Evolutionary conservation across 2,113 vertebrate species (phyloP).

Genomic region (Planiliza haematocheilus): DNA sequence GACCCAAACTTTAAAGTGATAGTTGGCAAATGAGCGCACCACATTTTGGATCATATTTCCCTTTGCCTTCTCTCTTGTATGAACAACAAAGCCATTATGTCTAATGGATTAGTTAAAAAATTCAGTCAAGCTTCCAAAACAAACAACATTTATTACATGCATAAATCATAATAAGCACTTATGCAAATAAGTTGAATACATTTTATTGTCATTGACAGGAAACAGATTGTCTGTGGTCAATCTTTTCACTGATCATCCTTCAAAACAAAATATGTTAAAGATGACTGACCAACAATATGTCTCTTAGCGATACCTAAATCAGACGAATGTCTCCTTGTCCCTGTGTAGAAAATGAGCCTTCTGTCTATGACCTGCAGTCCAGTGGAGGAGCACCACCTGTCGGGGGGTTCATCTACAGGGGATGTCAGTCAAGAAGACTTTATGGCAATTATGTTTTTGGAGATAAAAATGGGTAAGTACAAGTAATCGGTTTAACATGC

Average conservation of each 20-base stretch:
- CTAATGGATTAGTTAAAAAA: slow-evolving; percentile 4
- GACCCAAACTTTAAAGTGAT: slow-evolving; percentile 42
- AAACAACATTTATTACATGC: slow-evolving; percentile 47
- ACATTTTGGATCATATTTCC: slow-evolving; percentile 32
- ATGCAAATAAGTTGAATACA: slow-evolving; percentile 1
- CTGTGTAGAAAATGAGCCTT: slow-evolving; percentile 92
- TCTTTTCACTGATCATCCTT: not conserved
- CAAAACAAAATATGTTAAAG: not conserved
- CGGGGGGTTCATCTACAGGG: slow-evolving; percentile 96
- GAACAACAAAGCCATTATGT: slow-evolving; percentile 16
- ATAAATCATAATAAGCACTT: slow-evolving; percentile 31
- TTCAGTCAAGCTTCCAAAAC: slow-evolving; percentile 42
- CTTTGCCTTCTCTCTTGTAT: slow-evolving; percentile 10
- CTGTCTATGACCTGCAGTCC: slow-evolving; percentile 93
- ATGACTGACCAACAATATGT: not conserved
- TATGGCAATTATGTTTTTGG: slow-evolving; percentile 97
- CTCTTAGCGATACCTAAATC: slow-evolving; percentile 10
- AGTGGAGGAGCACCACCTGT: slow-evolving; percentile 90
- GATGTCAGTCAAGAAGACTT: slow-evolving; percentile 95
- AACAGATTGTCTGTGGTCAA: slow-evolving; percentile 5
- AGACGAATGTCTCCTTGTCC: slow-evolving; percentile 29
- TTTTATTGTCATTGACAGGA: not conserved
- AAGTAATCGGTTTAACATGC: not conserved
- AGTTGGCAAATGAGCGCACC: slow-evolving; percentile 38
- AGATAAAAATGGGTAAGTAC: slow-evolving; percentile 92